Evolutionary conservation across 2,797 vertebrate species (phyloP).

Genomic region (Catamblyrhynchus diadema): DNA sequence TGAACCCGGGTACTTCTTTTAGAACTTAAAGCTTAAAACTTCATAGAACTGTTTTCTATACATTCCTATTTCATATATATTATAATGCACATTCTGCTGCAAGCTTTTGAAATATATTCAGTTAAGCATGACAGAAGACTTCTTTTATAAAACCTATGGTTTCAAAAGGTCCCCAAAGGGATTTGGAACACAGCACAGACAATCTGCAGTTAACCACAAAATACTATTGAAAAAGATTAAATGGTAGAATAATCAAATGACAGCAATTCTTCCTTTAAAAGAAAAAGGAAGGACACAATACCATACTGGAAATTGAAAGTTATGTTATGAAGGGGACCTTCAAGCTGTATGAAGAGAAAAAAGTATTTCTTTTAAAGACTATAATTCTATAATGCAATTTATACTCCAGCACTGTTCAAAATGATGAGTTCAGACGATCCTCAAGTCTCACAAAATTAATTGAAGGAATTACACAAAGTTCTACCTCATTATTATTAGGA

Average conservation of each 20-base stretch:
- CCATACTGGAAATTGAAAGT: not conserved
- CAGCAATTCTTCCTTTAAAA: not conserved
- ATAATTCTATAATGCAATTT: not conserved
- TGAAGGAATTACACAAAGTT: not conserved
- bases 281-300: not conserved
- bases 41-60: not conserved
- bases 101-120: not conserved
- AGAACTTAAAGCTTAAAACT: not conserved
- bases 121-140: not conserved
- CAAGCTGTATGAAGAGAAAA: not conserved
- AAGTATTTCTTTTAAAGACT: not conserved
- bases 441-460: not conserved
- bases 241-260: not conserved
- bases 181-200: not conserved
- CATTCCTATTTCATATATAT: not conserved
- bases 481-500: not conserved
- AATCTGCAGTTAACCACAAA: not conserved
- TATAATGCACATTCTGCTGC: not conserved
- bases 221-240: not conserved
- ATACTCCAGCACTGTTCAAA: not conserved
- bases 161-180: not conserved
- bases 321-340: not conserved
- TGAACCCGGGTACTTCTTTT: not conserved
- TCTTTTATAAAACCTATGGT: not conserved
- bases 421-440: accelerated